Conservation (phyloP, 2,888 invertebrate species). For the Ceraclea dissimilis region DNA sequence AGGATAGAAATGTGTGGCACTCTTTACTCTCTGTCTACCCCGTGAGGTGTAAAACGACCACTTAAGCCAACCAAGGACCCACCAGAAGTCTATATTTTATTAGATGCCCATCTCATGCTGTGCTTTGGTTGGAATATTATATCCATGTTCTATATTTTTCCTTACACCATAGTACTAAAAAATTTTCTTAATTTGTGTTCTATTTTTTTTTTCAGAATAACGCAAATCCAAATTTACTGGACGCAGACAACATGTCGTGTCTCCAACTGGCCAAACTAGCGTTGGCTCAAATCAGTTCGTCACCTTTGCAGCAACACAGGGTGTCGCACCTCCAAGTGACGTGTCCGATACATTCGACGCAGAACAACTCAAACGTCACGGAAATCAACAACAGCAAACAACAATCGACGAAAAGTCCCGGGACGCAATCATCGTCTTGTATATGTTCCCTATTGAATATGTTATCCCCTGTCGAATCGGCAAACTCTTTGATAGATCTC, state of each 20-base stretch:
- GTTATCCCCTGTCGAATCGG: slow-evolving; percentile 41
- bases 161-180: too few relatives aligned
- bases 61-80: too few relatives aligned
- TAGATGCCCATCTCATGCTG: too few relatives aligned
- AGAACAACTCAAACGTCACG: slow-evolving; percentile 29
- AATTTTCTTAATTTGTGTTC: too few relatives aligned
- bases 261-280: slow-evolving; percentile 48
- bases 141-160: too few relatives aligned
- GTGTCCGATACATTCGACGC: slow-evolving; percentile 37
- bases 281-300: slow-evolving; percentile 44
- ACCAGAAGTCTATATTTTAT: too few relatives aligned
- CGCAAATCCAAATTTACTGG: slow-evolving; percentile 85
- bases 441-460: slow-evolving; percentile 44
- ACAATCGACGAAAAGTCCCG: slow-evolving; percentile 28
- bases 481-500: slow-evolving; percentile 43
- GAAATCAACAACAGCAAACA: slow-evolving; percentile 31
- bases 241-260: slow-evolving; percentile 50
- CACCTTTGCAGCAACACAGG: slow-evolving; percentile 31
- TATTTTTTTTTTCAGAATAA: slow-evolving; percentile 69
- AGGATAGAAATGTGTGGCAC: too few relatives aligned
- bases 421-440: slow-evolving; percentile 32
- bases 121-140: too few relatives aligned
- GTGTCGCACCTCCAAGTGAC: slow-evolving; percentile 39
- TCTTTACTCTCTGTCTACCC: too few relatives aligned
- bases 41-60: too few relatives aligned